Percentiles rank a stretch among this genome's conserved stretches.
These are phyloP conservation scores for Poeciliopsis turneri DNA, from an alignment of 2,797 vertebrate species.

Conservation along the genomic window DNA sequence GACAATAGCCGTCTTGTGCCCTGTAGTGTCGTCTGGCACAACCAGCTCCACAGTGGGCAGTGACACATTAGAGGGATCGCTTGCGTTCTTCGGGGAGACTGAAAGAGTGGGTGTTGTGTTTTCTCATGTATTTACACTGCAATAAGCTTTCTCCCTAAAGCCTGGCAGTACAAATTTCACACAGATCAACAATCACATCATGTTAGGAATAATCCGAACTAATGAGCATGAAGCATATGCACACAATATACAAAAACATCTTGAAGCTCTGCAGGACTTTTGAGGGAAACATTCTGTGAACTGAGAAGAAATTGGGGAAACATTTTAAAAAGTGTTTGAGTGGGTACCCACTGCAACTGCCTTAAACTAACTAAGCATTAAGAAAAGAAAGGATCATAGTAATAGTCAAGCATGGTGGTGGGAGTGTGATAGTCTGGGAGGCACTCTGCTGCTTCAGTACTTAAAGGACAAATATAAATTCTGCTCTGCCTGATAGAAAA, in stretches of 20 bases:
- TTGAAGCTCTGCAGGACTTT: background rate
- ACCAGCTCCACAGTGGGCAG: constrained; percentile 81
- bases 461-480: background rate
- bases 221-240: background rate
- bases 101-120: constrained; percentile 33
- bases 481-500: background rate
- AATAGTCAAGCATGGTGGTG: background rate
- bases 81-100: constrained; percentile 44
- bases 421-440: background rate
- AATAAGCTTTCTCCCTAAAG: constrained; percentile 27
- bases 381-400: background rate
- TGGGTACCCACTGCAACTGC: background rate
- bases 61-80: constrained; percentile 63
- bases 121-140: constrained; percentile 20
- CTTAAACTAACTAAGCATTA: background rate
- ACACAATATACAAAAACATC: background rate
- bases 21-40: constrained; percentile 83
- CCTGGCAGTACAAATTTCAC: constrained; percentile 21
- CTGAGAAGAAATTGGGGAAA: background rate
- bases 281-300: background rate
- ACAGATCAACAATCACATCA: constrained; percentile 19
- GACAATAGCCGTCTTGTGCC: constrained; percentile 91
- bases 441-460: background rate
- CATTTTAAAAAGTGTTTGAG: background rate
- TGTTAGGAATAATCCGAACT: background rate